A percentile compares a stretch with the other conserved stretches of the same genome.
Conservation (phyloP, 2,113 vertebrate genomes). For the Sander lucioperca region DNA sequence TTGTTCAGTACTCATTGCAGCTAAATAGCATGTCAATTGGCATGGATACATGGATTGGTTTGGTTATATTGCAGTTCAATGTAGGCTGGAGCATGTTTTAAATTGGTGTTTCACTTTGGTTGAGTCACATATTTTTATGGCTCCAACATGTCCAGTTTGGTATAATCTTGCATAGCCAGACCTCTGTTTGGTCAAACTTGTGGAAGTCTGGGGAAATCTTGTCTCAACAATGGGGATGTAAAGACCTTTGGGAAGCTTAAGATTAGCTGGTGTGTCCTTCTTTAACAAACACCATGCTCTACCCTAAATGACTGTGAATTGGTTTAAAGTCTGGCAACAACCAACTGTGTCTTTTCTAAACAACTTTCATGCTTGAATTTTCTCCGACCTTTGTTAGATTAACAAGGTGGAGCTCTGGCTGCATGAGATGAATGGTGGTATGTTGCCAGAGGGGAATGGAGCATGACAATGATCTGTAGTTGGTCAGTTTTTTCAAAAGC, state of each 20-base stretch:
- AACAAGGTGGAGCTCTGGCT: conserved; percentile 29
- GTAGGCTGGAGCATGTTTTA: background rate
- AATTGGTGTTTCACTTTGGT: background rate
- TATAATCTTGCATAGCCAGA: conserved; percentile 16
- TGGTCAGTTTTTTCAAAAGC: conserved; percentile 10
- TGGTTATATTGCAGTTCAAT: conserved; percentile 12
- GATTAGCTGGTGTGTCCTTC: background rate
- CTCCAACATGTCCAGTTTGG: background rate
- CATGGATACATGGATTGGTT: conserved; percentile 23
- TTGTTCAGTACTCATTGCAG: background rate
- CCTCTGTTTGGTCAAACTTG: background rate
- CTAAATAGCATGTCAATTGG: background rate
- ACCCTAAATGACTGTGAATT: background rate
- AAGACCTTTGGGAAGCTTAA: background rate
- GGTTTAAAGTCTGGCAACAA: background rate
- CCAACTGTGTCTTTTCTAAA: background rate
- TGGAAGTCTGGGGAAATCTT: background rate
- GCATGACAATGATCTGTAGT: conserved; percentile 35
- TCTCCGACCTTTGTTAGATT: background rate
- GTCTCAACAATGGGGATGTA: background rate
- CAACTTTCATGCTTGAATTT: background rate
- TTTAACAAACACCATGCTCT: background rate
- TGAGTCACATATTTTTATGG: background rate
- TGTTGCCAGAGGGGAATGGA: conserved; percentile 7
- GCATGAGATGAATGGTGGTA: conserved; percentile 1